These are phyloP conservation scores for Ceratina japonica DNA, from an alignment of 1,140 invertebrate species.

Conservation along the genomic window DNA sequence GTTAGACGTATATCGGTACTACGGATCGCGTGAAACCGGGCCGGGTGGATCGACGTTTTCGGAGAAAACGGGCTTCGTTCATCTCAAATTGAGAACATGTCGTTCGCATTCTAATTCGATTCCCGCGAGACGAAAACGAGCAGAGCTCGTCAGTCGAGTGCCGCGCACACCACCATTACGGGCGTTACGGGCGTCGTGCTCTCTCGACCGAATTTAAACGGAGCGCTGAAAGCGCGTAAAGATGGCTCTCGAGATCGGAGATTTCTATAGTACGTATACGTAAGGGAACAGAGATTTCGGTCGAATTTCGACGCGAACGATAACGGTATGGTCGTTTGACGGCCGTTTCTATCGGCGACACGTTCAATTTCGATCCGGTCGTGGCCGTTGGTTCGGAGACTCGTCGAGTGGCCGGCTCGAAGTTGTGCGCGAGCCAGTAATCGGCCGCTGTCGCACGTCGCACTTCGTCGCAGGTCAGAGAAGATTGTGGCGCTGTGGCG, in stretches of 20 bases:
- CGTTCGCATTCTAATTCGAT: too few relatives aligned
- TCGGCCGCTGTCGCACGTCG: too few relatives aligned
- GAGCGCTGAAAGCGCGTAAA: constrained; percentile 16
- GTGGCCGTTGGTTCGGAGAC: background rate
- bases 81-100: too few relatives aligned
- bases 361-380: constrained; percentile 5
- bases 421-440: background rate
- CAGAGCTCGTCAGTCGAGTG: too few relatives aligned
- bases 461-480: constrained; percentile 3
- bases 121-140: too few relatives aligned
- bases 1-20: too few relatives aligned
- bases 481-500: constrained; percentile 35
- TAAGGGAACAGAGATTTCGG: background rate
- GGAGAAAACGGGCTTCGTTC: too few relatives aligned
- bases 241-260: constrained; percentile 24
- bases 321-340: constrained; percentile 1
- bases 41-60: too few relatives aligned
- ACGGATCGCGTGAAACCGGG: too few relatives aligned
- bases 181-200: background rate
- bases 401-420: constrained; percentile 19
- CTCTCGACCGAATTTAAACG: background rate
- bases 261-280: constrained; percentile 4
- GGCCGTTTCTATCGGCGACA: background rate
- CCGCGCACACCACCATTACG: too few relatives aligned
- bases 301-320: background rate